Percentiles rank a stretch among this genome's conserved stretches.
Evolutionary conservation across 2,888 invertebrate genomes (phyloP).

Genomic region (Mythimna loreyi): DNA sequence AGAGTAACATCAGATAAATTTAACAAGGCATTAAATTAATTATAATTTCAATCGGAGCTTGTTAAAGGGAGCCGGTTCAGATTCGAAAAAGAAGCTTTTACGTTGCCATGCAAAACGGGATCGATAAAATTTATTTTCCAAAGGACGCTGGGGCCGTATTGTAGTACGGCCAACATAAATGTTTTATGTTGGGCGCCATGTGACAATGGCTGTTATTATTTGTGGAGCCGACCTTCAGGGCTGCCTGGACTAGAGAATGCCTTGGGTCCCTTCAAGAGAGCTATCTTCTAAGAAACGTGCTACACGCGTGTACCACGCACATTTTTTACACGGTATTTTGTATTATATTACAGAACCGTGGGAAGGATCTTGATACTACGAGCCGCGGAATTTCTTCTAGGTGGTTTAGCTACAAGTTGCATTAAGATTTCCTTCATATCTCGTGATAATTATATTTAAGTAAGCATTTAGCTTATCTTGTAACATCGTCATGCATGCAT

Average conservation of each 20-base stretch:
- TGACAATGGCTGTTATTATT: slow-evolving; percentile 78
- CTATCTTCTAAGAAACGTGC: slow-evolving; percentile 86
- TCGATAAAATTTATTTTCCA: slow-evolving; percentile 63
- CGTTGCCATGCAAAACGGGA: slow-evolving; percentile 71
- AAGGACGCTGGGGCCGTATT: slow-evolving; percentile 18
- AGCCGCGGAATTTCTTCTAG: background rate
- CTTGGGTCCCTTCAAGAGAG: slow-evolving; percentile 78
- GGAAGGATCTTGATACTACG: slow-evolving; percentile 65
- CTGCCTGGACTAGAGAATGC: slow-evolving; percentile 76
- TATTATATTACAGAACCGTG: slow-evolving; percentile 46
- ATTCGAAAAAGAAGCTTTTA: slow-evolving; percentile 25
- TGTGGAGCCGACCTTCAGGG: slow-evolving; percentile 84
- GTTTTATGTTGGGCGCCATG: slow-evolving; percentile 63
- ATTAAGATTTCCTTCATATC: slow-evolving; percentile 6
- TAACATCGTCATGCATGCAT: background rate
- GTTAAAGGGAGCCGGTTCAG: slow-evolving; percentile 34
- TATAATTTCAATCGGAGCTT: slow-evolving; percentile 41
- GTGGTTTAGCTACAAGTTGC: background rate
- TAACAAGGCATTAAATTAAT: slow-evolving; percentile 35
- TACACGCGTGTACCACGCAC: slow-evolving; percentile 79
- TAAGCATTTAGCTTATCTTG: background rate
- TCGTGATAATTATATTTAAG: background rate
- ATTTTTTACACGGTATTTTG: slow-evolving; percentile 78
- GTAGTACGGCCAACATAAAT: background rate
- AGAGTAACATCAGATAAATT: slow-evolving; percentile 50